phyloP scores from a whole-genome alignment of 2,113 vertebrate genomes.

The Reinhardtius hippoglossoides region DNA sequence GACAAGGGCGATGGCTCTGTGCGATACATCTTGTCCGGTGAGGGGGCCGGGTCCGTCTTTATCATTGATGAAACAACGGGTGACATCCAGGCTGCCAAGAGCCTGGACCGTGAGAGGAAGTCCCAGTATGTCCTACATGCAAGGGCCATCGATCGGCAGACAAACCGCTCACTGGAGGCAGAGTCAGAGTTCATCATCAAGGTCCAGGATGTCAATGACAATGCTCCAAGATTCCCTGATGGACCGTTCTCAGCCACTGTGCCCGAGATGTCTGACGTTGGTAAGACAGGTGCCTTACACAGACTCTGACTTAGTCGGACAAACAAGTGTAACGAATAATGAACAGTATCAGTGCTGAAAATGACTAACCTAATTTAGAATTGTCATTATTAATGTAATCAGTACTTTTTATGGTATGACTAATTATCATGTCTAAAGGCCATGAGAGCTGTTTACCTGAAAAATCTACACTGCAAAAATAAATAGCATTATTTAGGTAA shows the following conservation, averaged over 20 bases:
- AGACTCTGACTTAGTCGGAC: background rate
- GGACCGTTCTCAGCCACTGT: conserved; percentile 90
- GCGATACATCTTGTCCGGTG: conserved; percentile 93
- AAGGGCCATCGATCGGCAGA: conserved; percentile 88
- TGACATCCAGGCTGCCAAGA: conserved; percentile 92
- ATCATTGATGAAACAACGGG: conserved; percentile 92
- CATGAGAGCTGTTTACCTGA: no score
- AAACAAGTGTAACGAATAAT: no score
- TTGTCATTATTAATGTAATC: background rate
- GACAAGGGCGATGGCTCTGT: conserved; percentile 95
- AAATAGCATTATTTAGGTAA: no score
- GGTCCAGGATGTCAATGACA: conserved; percentile 95
- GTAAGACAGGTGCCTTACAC: conserved; percentile 78
- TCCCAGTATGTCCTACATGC: conserved; percentile 93
- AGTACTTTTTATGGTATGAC: no score
- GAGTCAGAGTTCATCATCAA: conserved; percentile 97
- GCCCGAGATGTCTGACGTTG: conserved; percentile 94
- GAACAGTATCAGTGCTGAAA: no score
- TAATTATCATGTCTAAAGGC: no score
- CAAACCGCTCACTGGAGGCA: conserved; percentile 89
- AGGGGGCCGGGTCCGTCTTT: conserved; percentile 93
- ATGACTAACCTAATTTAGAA: no score
- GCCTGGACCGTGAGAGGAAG: conserved; percentile 92
- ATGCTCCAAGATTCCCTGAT: conserved; percentile 91
- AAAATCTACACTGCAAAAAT: no score